A percentile compares a stretch with the other conserved stretches of the same genome.
These are phyloP conservation scores for Salvelinus fontinalis DNA, from an alignment of 2,113 vertebrate genomes.

Conservation along the genomic window DNA sequence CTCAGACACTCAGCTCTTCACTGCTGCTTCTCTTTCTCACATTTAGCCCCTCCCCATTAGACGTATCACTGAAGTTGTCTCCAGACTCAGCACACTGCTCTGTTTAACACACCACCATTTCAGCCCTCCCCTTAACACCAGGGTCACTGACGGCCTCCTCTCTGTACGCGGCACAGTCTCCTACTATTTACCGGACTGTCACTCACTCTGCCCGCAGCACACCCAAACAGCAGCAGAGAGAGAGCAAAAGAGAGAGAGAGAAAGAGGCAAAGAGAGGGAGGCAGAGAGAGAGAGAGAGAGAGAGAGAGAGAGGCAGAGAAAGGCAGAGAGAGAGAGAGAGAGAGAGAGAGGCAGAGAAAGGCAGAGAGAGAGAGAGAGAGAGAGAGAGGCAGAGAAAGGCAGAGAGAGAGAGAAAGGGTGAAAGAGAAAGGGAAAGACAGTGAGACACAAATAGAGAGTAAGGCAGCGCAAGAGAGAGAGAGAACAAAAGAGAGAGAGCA, in stretches of 20 bases:
- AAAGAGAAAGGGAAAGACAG: not conserved
- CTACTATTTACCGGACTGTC: not conserved
- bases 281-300: slow-evolving; percentile 2
- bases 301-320: not conserved
- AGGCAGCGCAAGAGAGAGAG: not conserved
- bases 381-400: not conserved
- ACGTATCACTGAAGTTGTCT: not conserved
- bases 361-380: not conserved
- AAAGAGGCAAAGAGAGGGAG: not conserved
- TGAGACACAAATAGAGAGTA: not conserved
- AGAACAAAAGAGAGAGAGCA: not conserved
- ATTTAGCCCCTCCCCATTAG: not conserved
- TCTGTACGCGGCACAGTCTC: not conserved
- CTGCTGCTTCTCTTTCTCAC: not conserved
- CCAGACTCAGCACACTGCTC: not conserved
- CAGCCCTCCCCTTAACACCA: not conserved
- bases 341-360: not conserved
- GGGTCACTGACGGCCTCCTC: not conserved
- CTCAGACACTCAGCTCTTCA: not conserved
- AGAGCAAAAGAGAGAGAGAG: too few species aligned
- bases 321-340: not conserved
- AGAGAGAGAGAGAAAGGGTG: not conserved
- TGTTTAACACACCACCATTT: not conserved
- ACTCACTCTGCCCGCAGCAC: slow-evolving; percentile 9
- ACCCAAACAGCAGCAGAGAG: not conserved